A percentile compares a stretch with the other conserved stretches of the same genome.
phyloP scores from a whole-genome alignment of 1,140 invertebrate species.

The Euwallacea fornicatus region DNA sequence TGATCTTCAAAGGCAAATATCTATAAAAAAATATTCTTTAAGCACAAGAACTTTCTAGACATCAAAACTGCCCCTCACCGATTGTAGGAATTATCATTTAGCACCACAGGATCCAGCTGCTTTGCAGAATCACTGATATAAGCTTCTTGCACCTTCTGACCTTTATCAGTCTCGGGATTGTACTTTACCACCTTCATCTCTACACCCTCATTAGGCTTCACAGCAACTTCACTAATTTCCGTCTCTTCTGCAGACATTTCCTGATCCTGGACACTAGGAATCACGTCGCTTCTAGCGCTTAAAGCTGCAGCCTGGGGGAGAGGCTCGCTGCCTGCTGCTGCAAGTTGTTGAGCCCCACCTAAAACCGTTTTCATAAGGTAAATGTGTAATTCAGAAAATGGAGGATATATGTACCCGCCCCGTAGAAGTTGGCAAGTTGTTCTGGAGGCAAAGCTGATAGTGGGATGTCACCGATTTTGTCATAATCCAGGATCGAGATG shows the following conservation, averaged over 20 bases:
- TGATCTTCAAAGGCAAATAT: conserved; percentile 80
- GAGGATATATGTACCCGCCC: conserved; percentile 58
- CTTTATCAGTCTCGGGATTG: conserved; percentile 72
- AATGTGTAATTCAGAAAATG: not conserved
- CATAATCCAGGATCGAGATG: conserved; percentile 82
- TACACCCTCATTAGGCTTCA: conserved; percentile 60
- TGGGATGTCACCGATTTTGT: conserved; percentile 84
- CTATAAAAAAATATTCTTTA: conserved; percentile 48
- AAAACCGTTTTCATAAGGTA: conserved; percentile 1
- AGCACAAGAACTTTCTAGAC: not conserved
- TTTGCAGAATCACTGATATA: conserved; percentile 74
- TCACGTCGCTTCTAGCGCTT: not conserved
- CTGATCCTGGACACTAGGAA: conserved; percentile 21
- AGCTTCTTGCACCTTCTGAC: conserved; percentile 68
- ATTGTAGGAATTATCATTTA: conserved; percentile 76
- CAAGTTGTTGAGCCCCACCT: conserved; percentile 68
- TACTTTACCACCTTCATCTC: conserved; percentile 85
- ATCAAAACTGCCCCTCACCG: conserved; percentile 25
- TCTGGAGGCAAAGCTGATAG: conserved; percentile 82
- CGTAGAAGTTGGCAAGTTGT: conserved; percentile 80
- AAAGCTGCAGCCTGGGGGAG: conserved; percentile 49
- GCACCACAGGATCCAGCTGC: conserved; percentile 69
- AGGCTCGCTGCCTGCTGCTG: conserved; percentile 66
- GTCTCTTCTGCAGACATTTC: conserved; percentile 56
- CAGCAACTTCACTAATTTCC: conserved; percentile 57